A percentile compares a stretch with the other conserved stretches of the same genome.
These are phyloP conservation scores for Chrysina gloriosa DNA, from an alignment of 2,888 invertebrate genomes.

Conservation along the genomic window DNA sequence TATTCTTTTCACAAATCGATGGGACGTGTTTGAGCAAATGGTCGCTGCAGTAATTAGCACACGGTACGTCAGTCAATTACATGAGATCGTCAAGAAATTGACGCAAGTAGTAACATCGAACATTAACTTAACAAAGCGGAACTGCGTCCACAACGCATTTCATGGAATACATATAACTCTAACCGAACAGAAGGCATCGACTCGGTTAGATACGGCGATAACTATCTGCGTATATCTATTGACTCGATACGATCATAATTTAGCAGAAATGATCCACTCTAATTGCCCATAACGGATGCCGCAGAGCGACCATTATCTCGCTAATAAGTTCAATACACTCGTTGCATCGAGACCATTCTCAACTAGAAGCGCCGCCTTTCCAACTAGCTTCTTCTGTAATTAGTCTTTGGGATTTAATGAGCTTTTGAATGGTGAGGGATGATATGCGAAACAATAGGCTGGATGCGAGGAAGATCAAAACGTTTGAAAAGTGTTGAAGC, in stretches of 20 bases:
- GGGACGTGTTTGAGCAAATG: no score
- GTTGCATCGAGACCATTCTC: not conserved
- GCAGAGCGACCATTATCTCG: slow-evolving; percentile 11
- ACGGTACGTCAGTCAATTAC: no score
- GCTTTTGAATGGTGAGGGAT: no score
- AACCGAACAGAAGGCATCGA: not conserved
- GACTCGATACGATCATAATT: slow-evolving; percentile 21
- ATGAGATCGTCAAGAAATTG: no score
- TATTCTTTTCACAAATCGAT: no score
- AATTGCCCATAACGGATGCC: slow-evolving; percentile 33
- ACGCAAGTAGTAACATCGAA: no score
- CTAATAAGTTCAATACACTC: slow-evolving; percentile 34
- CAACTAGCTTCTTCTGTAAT: not conserved
- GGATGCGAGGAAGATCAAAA: no score
- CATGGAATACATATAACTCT: not conserved
- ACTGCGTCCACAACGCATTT: not conserved
- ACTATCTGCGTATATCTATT: slow-evolving; percentile 12
- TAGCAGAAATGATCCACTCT: slow-evolving; percentile 34
- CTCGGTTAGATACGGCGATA: not conserved
- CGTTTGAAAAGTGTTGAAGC: no score
- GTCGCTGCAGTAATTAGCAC: no score
- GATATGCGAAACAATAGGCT: no score
- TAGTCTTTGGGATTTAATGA: no score
- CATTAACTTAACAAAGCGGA: not conserved
- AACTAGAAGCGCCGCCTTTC: not conserved